Evolutionary conservation across 2,113 vertebrate species (phyloP), one percentile per base, ranked within the genome.

Genomic region (Pituophis catenifer): DNA sequence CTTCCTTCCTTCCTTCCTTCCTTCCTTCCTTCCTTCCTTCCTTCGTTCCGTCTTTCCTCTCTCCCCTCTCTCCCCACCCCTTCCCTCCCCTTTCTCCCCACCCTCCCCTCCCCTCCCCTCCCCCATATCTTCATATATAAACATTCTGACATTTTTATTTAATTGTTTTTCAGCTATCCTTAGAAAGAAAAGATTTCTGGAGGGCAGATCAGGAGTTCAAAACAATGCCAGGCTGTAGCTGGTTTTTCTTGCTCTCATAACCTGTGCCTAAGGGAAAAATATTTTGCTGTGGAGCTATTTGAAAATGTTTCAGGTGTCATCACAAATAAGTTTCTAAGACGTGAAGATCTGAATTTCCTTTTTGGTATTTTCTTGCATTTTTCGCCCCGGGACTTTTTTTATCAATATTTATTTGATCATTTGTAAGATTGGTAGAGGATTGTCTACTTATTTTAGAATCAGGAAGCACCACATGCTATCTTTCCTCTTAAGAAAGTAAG

Each of bases 131-230:
- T 95, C 58, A 58, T 0, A 2, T 58, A 86, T 0, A 93, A 0
- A 21, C 87, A 55, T 1, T 50, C 92, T 90, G n/a, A 94, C 38
- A 95, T 94, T 59, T 90, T 23, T 17, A 44, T 59, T 44, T 48
- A 21, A 87, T 13, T 54, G 33, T 81, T 87, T n/a, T 10, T 17
- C 38, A 89, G 38, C 26, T 50, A 24, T 50, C 48, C 11, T 55
- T 59, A 86, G 88, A 38, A 53, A 70, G 86, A 57, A 90, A 86
- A 50, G 8, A 86, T 90, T 86, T 90, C 70, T 50, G 54, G 54
- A 90, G 88, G 92, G 88, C 92, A 59, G 50, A 58, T 23, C 12
- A 9, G 21, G 44, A n/a, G 26, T 33, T 33, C 65, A 33, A 29
- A 85, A 59, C 24, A 90, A 38, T 38, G 19, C 89, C 29, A 86